Evolutionary conservation across 1,140 invertebrate species (phyloP).

Genomic region (honey bee (Apis mellifera)): DNA sequence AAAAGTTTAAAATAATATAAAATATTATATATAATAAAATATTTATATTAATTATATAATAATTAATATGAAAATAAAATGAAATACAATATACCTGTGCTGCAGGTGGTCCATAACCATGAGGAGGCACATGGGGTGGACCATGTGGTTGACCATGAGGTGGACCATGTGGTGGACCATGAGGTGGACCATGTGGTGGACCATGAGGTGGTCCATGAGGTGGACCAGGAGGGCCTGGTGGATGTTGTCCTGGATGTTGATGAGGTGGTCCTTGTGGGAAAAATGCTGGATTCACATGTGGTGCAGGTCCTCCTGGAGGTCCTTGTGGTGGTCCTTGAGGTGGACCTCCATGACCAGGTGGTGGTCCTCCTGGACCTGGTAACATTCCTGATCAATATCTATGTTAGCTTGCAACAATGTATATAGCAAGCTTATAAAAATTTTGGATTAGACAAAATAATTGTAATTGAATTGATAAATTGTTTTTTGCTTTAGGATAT

Average conservation of each 20-base stretch:
- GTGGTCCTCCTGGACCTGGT: conserved; percentile 83
- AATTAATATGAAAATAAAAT: neutral
- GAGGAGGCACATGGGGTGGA: conserved; percentile 83
- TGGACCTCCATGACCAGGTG: conserved; percentile 84
- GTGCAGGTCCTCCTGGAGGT: conserved; percentile 89
- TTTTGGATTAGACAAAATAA: neutral
- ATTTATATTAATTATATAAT: neutral
- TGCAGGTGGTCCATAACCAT: conserved; percentile 83
- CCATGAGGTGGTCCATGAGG: conserved; percentile 84
- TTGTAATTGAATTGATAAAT: neutral
- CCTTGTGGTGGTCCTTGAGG: conserved; percentile 83
- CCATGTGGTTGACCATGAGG: conserved; percentile 82
- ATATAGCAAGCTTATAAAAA: conserved; percentile 15
- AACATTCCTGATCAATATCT: conserved; percentile 75
- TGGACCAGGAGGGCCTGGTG: conserved; percentile 83
- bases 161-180: conserved; percentile 82
- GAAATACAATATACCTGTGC: conserved; percentile 69
- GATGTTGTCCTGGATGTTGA: conserved; percentile 84
- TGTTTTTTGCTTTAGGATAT: conserved; percentile 25
- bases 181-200: conserved; percentile 83
- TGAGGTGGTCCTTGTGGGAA: conserved; percentile 90
- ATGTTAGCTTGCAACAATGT: conserved; percentile 21
- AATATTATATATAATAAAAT: no score
- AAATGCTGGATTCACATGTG: conserved; percentile 98
- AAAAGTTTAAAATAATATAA: neutral